These are phyloP conservation scores for Gila robusta DNA, from an alignment of 2,797 vertebrate genomes.

Conservation along the genomic window DNA sequence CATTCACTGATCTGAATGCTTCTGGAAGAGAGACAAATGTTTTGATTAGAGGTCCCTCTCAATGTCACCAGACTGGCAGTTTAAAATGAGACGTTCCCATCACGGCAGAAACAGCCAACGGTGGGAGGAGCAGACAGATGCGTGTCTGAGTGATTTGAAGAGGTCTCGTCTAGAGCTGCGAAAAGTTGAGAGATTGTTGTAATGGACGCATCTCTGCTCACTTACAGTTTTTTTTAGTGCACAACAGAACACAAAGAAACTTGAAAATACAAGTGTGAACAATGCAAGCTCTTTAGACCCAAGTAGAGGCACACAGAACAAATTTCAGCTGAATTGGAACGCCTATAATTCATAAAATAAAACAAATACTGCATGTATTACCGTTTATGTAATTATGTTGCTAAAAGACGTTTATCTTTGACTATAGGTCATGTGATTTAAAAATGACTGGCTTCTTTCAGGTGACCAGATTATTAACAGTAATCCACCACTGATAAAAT, in stretches of 20 bases:
- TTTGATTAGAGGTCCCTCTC: slow-evolving; percentile 84
- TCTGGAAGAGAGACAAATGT: slow-evolving; percentile 84
- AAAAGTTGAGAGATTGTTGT: slow-evolving; percentile 28
- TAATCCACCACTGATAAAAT: too few relatives aligned
- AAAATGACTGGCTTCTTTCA: neutral
- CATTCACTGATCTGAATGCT: slow-evolving; percentile 75
- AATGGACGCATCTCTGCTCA: neutral
- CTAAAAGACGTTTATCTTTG: neutral
- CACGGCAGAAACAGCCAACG: slow-evolving; percentile 68
- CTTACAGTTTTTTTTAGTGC: neutral
- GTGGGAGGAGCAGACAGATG: slow-evolving; percentile 68
- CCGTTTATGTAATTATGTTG: neutral
- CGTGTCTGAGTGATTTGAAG: slow-evolving; percentile 26
- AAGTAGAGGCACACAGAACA: neutral
- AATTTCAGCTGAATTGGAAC: neutral
- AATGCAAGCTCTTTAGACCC: neutral
- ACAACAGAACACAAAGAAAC: neutral
- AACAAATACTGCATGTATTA: neutral
- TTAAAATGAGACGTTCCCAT: slow-evolving; percentile 74
- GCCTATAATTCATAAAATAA: neutral
- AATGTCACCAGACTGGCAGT: slow-evolving; percentile 75
- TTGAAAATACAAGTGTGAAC: neutral
- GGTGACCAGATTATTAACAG: neutral
- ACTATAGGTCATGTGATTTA: neutral
- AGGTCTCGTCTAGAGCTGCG: neutral